Evolutionary conservation across 2,797 vertebrate species (phyloP), one percentile per base, ranked within the genome.

Genomic region (Heterohyrax brucei): DNA sequence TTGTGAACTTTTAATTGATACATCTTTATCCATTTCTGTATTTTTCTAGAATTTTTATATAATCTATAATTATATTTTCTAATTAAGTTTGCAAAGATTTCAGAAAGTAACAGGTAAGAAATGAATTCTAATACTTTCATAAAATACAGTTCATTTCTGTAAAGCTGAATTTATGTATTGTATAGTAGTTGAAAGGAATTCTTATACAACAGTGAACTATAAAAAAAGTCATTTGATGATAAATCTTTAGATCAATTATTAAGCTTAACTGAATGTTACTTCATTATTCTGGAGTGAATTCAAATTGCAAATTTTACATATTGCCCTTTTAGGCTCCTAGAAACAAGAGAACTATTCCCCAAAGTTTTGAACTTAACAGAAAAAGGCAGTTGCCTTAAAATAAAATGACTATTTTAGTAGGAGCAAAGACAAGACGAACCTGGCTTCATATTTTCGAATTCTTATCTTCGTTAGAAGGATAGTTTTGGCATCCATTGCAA

Each of bases 341-440:
- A 83, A 79, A 62, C 7, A 88, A 73, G 24, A 95, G 13, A 89
- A 79, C 68, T 73, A 26, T 93, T 94, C 16, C 73, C 18, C 10
- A 68, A 16, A 72, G 4, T 68, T 72, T 10, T 21, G 62, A 22
- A 33, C 3, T 50, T 87, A 46, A 46, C 3, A 30, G n/a, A 56
- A 81, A 93, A 78, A 48, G 19, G 73, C 21, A 93, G 84, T 13
- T 81, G 8, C 81, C 53, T 89, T 22, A 75, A 66, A 26, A 66
- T 62, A 73, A 95, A 93, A 89, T 72, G 44, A 62, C 1, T 96
- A 80, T n/a, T 94, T 93, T 64, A 93, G 30, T 44, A 48, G 19
- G 26, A 18, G 24, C 24, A 80, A 90, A 87, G 10, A 68, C 66
- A 94, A 85, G 21, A 64, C 81, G 3, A 96, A 80, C 19, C 13